A percentile compares a stretch with the other conserved stretches of the same genome.
Conservation (phyloP, 2,113 vertebrate species). For the Cathartes aura region DNA sequence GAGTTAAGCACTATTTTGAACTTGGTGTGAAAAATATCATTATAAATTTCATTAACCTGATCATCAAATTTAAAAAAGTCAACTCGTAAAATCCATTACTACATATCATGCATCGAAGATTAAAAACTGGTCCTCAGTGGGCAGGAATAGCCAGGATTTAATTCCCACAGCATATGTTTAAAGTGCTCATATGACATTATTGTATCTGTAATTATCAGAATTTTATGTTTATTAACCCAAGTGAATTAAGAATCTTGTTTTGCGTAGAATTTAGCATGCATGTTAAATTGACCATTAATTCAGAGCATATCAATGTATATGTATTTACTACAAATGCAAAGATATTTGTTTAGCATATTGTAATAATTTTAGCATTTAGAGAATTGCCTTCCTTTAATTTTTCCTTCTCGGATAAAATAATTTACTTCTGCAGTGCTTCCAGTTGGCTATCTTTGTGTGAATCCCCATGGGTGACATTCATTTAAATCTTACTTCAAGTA, state of each 20-base stretch:
- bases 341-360: constrained; percentile 12
- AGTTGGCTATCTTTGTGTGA: neutral
- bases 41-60: constrained; percentile 74
- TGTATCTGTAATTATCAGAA: constrained; percentile 76
- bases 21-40: constrained; percentile 71
- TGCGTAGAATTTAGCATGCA: constrained; percentile 38
- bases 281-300: constrained; percentile 67
- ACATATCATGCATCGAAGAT: constrained; percentile 72
- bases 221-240: constrained; percentile 73
- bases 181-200: constrained; percentile 70
- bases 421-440: neutral
- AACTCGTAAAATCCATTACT: constrained; percentile 75
- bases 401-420: neutral
- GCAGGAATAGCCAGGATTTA: constrained; percentile 68
- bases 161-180: constrained; percentile 73
- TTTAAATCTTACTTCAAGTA: neutral
- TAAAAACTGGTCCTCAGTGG: constrained; percentile 71
- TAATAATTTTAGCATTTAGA: neutral
- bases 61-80: constrained; percentile 73
- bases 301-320: constrained; percentile 33
- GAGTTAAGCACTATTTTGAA: constrained; percentile 73
- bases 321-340: neutral
- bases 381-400: neutral
- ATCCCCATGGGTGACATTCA: neutral
- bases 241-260: constrained; percentile 72